Evolutionary conservation across 2,888 invertebrate genomes (phyloP).

Genomic region (Thysanoteuthis rhombus): DNA sequence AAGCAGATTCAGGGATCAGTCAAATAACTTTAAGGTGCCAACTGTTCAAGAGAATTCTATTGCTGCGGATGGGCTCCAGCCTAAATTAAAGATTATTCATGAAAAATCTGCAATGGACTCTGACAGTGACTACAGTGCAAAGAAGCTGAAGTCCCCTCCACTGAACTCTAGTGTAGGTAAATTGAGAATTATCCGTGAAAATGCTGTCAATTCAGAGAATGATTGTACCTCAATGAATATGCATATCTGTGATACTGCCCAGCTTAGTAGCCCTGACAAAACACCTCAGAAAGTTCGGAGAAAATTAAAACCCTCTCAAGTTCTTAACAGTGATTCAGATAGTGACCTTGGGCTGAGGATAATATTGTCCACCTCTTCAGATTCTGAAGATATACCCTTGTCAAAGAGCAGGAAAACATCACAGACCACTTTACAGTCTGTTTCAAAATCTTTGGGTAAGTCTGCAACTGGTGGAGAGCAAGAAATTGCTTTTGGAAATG

Average conservation of each 20-base stretch:
- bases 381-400: background rate
- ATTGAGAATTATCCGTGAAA: background rate
- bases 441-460: background rate
- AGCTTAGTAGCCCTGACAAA: background rate
- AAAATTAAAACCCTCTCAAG: background rate
- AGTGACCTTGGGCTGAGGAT: background rate
- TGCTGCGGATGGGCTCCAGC: background rate
- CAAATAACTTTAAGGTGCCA: background rate
- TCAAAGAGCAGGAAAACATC: background rate
- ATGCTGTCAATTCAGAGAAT: background rate
- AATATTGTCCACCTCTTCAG: background rate
- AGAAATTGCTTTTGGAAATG: background rate
- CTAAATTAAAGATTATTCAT: background rate
- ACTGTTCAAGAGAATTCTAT: background rate
- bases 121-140: slow-evolving; percentile 1
- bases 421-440: background rate
- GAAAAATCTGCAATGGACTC: background rate
- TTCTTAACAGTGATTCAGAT: background rate
- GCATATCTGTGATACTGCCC: slow-evolving; percentile 25
- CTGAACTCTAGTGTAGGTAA: background rate
- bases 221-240: background rate
- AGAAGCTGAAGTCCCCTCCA: background rate
- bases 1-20: background rate
- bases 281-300: background rate
- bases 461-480: background rate